These are phyloP conservation scores for Myrmecobius fasciatus DNA, from an alignment of 2,113 vertebrate species.

Conservation along the genomic window DNA sequence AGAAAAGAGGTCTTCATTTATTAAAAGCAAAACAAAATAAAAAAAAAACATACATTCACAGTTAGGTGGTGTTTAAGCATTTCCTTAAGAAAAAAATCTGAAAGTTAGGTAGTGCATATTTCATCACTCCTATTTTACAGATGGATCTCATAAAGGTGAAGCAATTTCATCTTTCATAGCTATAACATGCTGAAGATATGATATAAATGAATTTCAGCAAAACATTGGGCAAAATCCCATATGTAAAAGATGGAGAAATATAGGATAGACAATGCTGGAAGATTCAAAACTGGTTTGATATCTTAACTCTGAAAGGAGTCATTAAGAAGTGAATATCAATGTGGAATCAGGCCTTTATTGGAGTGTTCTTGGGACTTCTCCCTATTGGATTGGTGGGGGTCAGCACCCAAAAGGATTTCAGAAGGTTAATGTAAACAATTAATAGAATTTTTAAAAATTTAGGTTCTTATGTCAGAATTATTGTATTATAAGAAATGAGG, in stretches of 20 bases:
- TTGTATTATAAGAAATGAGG: neutral
- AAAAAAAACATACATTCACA: neutral
- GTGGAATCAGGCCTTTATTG: neutral
- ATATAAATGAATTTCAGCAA: neutral
- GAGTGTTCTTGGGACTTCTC: neutral
- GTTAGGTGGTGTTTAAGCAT: neutral
- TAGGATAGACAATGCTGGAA: neutral
- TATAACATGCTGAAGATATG: neutral
- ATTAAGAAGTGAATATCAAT: neutral
- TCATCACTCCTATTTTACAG: neutral
- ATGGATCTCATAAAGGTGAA: neutral
- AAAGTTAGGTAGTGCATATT: neutral
- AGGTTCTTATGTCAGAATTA: neutral
- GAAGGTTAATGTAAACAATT: neutral
- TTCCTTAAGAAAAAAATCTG: neutral
- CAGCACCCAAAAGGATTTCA: neutral
- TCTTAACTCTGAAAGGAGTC: neutral
- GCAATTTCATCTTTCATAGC: neutral
- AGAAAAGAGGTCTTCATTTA: neutral
- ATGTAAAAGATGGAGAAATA: neutral
- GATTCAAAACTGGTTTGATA: neutral
- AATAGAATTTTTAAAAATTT: neutral
- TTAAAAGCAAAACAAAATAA: too few species aligned
- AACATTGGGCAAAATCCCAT: neutral
- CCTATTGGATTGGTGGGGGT: neutral